Evolutionary conservation across 2,797 vertebrate species (phyloP).

Genomic region (Liasis olivaceus): DNA sequence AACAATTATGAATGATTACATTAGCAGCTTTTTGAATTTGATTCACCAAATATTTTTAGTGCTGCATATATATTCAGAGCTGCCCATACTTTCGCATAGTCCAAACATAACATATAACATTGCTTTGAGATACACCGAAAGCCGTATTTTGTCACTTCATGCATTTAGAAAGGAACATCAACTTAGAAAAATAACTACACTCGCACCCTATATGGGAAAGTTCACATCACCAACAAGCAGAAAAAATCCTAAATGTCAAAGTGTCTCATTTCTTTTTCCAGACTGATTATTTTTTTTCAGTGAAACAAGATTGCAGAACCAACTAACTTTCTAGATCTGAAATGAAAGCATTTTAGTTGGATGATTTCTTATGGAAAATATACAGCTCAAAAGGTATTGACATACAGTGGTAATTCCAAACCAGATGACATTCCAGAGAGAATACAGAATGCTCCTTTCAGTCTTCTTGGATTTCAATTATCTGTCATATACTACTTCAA

Average conservation of each 20-base stretch:
- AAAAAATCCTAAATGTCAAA: background rate
- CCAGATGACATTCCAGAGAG: background rate
- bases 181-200: background rate
- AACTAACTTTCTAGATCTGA: background rate
- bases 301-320: background rate
- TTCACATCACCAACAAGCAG: background rate
- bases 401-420: background rate
- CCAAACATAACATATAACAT: conserved; percentile 2
- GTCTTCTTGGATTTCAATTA: background rate
- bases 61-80: background rate
- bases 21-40: conserved; percentile 27
- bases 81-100: background rate
- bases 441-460: background rate
- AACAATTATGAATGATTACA: background rate
- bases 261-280: background rate
- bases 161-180: background rate
- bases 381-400: background rate
- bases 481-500: background rate
- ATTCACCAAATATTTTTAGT: conserved; percentile 32
- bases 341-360: background rate
- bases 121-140: conserved; percentile 11
- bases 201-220: background rate
- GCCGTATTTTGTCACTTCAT: background rate
- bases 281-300: background rate
- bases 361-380: background rate